These are phyloP conservation scores for Chalcosyrphus nemorum DNA, from an alignment of 2,888 invertebrate genomes.

Conservation along the genomic window DNA sequence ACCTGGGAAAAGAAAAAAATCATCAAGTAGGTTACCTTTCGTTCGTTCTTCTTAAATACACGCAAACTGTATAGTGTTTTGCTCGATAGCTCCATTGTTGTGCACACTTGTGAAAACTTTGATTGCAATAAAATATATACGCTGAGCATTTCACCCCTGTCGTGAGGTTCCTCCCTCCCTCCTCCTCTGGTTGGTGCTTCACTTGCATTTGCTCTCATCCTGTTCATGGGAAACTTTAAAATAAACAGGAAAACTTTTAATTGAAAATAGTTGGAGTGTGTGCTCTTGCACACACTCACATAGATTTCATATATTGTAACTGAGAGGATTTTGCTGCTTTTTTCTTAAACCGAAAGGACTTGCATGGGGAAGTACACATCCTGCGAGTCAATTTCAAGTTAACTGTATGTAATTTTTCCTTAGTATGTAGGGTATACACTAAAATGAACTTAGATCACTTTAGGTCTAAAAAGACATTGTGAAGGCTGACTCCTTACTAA, in stretches of 20 bases:
- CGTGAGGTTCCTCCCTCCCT: background rate
- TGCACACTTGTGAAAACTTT: slow-evolving; percentile 46
- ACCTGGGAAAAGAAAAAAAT: slow-evolving; percentile 13
- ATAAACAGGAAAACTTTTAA: slow-evolving; percentile 65
- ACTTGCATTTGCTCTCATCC: background rate
- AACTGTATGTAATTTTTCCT: background rate
- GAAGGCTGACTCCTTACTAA: too few relatives aligned
- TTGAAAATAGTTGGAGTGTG: slow-evolving; percentile 56
- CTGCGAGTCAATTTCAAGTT: background rate
- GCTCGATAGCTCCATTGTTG: slow-evolving; percentile 33
- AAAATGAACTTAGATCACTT: too few relatives aligned
- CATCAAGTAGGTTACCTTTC: background rate
- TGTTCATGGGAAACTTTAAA: slow-evolving; percentile 20
- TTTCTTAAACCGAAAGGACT: background rate
- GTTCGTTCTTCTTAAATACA: slow-evolving; percentile 2
- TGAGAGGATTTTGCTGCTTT: background rate
- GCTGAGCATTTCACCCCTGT: background rate
- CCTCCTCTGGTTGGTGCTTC: background rate
- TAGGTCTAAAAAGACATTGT: too few relatives aligned
- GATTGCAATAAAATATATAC: slow-evolving; percentile 54
- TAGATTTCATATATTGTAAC: background rate
- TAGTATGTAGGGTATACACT: too few relatives aligned
- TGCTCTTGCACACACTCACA: slow-evolving; percentile 4
- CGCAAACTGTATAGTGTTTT: slow-evolving; percentile 16
- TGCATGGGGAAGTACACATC: background rate